Evolutionary conservation across 2,888 invertebrate species (phyloP).

Genomic region (Euclidia mi): DNA sequence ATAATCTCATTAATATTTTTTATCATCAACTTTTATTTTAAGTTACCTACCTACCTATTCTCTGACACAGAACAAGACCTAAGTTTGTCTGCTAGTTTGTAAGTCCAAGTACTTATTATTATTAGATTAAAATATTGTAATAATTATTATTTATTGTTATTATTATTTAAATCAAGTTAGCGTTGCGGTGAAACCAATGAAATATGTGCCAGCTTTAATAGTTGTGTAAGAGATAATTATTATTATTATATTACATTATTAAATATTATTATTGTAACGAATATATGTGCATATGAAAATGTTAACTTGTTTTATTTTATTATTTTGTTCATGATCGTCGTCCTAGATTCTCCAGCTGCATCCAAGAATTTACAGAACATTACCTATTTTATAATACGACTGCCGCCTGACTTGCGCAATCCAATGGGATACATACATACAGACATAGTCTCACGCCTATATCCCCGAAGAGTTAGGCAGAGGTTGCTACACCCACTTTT

Average conservation of each 20-base stretch:
- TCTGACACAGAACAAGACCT: conserved; percentile 3
- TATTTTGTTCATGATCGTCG: too few relatives aligned
- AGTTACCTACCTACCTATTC: not conserved
- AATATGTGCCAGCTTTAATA: conserved; percentile 87
- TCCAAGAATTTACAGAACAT: too few relatives aligned
- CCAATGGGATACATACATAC: too few relatives aligned
- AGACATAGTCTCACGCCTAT: too few relatives aligned
- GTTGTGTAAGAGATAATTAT: conserved; percentile 77
- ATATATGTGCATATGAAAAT: conserved; percentile 86
- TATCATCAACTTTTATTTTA: not conserved
- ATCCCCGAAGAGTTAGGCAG: too few relatives aligned
- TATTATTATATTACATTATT: conserved; percentile 77
- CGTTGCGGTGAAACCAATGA: conserved; percentile 78
- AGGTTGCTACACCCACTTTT: too few relatives aligned
- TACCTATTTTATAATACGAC: too few relatives aligned
- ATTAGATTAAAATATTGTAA: conserved; percentile 28
- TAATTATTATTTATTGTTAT: conserved; percentile 39
- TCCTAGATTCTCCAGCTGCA: too few relatives aligned
- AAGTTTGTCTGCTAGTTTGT: conserved; percentile 18
- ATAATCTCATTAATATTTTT: not conserved
- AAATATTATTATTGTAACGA: conserved; percentile 79
- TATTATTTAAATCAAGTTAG: conserved; percentile 63
- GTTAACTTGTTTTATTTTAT: conserved; percentile 30
- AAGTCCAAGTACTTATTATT: conserved; percentile 23
- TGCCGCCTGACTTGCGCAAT: too few relatives aligned